A percentile compares a stretch with the other conserved stretches of the same genome.
These are phyloP conservation scores for Macquaria ambigua DNA, from an alignment of 2,113 vertebrate species.

Conservation along the genomic window DNA sequence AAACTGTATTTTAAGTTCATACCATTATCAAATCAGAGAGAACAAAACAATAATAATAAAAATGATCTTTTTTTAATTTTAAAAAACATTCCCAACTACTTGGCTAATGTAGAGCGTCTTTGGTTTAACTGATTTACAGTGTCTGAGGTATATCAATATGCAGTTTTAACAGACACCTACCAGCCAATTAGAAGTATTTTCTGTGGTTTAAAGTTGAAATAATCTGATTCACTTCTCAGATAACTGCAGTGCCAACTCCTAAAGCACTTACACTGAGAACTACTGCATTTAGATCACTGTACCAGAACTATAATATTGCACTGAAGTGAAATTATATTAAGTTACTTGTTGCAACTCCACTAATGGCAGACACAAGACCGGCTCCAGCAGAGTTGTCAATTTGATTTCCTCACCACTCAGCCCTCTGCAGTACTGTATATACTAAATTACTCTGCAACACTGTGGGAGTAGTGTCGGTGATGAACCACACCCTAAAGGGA, in stretches of 20 bases:
- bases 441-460: conserved; percentile 43
- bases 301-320: conserved; percentile 56
- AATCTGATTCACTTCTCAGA: conserved; percentile 55
- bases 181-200: conserved; percentile 25
- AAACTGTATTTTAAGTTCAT: not conserved
- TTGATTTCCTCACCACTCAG: conserved; percentile 61
- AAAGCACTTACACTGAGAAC: conserved; percentile 49
- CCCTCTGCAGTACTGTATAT: conserved; percentile 40
- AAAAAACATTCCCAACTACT: not conserved
- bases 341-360: conserved; percentile 67
- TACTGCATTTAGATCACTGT: conserved; percentile 53
- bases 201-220: conserved; percentile 39
- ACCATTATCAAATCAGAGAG: not conserved
- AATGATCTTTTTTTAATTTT: not conserved
- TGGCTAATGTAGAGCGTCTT: not conserved
- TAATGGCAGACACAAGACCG: conserved; percentile 48
- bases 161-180: conserved; percentile 21
- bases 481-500: conserved; percentile 51
- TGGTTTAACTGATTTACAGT: conserved; percentile 4
- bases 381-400: conserved; percentile 60
- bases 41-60: not conserved
- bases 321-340: conserved; percentile 71
- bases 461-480: conserved; percentile 30
- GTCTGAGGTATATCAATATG: conserved; percentile 2
- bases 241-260: conserved; percentile 44